Base-by-base conservation (phyloP, 2,888 invertebrate species). In the Cremastobaeus sp. region DNA sequence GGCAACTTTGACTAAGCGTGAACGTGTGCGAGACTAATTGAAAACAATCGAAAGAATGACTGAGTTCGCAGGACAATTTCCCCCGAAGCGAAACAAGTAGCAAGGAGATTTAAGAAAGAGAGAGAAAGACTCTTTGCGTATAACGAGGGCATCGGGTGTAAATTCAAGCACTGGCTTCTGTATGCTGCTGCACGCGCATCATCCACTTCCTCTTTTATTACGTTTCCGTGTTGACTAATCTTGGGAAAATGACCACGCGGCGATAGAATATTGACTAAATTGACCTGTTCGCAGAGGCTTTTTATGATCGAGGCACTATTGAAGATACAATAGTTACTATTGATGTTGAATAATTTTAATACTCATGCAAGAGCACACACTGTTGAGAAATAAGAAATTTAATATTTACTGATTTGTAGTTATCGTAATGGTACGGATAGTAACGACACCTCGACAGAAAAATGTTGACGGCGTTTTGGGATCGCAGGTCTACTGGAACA, bases 121-220 rank as follows among this genome's bases (percentile, higher is more conserved):
- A 71, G 71, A 55, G 64, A 64, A 45, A 72, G 47, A 70, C 70
- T 74, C 55, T 62, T 66, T 66, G 60, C 50, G 64, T 69, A 68
- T 72, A 62, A 55, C 55, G 76, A 77, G 78, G 77, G 78, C 78
- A 76, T 80, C 79, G 80, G 78, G 77, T 77, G 77, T 76, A 76
- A 75, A 79, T 75, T 77, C 57, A 50, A 69, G 75, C 72, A 70
- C 57, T 62, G 59, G 69, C 75, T 76, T 65, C 75, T 69, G 43
- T 62, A 64, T 65, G 65, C 59, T 69, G 68, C 59, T 47, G 68
- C 75, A 76, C 75, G 72, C 60, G 68, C 64, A 59, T 37, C 18
- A 41, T 64, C 57, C 48, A 55, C 47, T 64, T 64, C 32, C 30
- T 32, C 50, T 48, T 54, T 47, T 20, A 32, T 59, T 30, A 57